Conservation (phyloP, 2,888 invertebrate species). For the Dryococelus australis region DNA sequence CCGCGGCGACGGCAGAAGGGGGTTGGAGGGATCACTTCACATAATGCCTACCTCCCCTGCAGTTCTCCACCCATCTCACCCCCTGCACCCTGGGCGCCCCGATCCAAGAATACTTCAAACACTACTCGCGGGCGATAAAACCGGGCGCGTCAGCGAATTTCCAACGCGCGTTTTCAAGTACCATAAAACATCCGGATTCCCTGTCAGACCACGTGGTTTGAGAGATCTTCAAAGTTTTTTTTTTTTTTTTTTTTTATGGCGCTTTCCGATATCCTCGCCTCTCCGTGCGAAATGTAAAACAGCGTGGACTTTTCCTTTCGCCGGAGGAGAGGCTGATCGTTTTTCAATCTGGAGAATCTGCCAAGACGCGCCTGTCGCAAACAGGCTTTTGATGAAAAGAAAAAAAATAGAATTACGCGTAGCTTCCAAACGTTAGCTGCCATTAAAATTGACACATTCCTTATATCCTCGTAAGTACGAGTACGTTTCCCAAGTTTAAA, state of each 20-base stretch:
- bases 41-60: background rate
- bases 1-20: background rate
- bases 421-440: too few relatives aligned
- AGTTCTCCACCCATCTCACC: background rate
- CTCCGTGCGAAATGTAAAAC: background rate
- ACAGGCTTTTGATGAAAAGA: background rate
- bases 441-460: too few relatives aligned
- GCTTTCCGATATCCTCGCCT: background rate
- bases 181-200: conserved; percentile 24
- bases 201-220: background rate
- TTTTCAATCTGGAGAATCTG: background rate
- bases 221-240: background rate
- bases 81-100: background rate
- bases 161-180: conserved; percentile 1
- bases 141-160: conserved; percentile 22
- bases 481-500: too few relatives aligned
- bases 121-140: background rate
- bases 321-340: background rate
- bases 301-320: background rate
- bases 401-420: background rate
- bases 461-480: too few relatives aligned
- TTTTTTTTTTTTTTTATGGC: background rate
- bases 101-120: conserved; percentile 21
- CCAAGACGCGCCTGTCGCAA: background rate
- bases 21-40: conserved; percentile 7